Evolutionary conservation across 2,113 vertebrate genomes (phyloP).

Genomic region (Oreocharis arfaki): DNA sequence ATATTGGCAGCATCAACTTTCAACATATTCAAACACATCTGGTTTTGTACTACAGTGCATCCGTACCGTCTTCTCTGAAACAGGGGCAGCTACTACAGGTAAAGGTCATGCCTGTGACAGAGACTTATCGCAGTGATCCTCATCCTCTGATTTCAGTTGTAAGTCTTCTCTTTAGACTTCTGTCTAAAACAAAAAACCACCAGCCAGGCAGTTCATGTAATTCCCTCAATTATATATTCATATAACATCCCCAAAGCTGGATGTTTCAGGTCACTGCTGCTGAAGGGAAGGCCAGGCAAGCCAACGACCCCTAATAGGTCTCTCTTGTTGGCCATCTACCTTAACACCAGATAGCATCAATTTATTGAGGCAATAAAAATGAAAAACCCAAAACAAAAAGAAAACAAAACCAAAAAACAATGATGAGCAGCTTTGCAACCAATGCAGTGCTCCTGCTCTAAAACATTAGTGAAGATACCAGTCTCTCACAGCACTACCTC

Average conservation of each 20-base stretch:
- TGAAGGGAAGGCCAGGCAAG: not conserved
- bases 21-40: not conserved
- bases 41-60: not conserved
- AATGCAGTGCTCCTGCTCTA: not conserved
- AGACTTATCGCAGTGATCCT: not conserved
- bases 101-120: not conserved
- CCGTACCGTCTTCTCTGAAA: not conserved
- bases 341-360: not conserved
- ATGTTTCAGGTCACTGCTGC: not conserved
- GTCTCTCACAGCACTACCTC: not conserved
- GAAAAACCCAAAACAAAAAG: not conserved
- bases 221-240: too few species aligned
- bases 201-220: not conserved
- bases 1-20: not conserved
- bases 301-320: not conserved
- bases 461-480: not conserved
- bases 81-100: not conserved
- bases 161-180: too few species aligned
- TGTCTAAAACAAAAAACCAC: too few species aligned
- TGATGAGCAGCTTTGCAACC: not conserved
- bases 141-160: not conserved
- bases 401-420: too few species aligned
- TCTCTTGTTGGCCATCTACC: not conserved
- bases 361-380: not conserved
- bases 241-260: too few species aligned